A percentile compares a stretch with the other conserved stretches of the same genome.
Evolutionary conservation across 2,888 invertebrate species (phyloP).

Genomic region (Drosophila fulvimacula): DNA sequence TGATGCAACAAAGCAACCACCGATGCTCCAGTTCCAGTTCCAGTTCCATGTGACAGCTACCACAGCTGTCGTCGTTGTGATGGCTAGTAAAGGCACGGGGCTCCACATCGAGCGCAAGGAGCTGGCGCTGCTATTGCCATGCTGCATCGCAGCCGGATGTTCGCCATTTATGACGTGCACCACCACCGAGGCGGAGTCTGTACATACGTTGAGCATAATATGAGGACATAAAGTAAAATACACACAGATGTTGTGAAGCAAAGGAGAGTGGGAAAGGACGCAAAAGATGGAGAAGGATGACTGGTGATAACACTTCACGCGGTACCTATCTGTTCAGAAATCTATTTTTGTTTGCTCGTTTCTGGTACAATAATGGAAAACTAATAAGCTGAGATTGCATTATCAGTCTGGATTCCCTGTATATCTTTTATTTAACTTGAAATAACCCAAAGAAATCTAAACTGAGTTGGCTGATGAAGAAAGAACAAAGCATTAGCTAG

Average conservation of each 20-base stretch:
- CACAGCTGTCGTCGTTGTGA: conserved; percentile 61
- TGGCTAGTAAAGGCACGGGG: conserved; percentile 71
- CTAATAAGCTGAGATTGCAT: not conserved
- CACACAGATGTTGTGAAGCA: conserved; percentile 21
- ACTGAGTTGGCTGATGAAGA: not conserved
- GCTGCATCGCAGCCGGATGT: conserved; percentile 88
- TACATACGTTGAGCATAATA: conserved; percentile 27
- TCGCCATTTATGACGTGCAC: conserved; percentile 93
- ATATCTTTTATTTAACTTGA: not conserved
- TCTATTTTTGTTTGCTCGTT: not conserved
- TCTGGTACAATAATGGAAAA: not conserved
- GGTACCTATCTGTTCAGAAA: not conserved
- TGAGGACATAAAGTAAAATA: conserved; percentile 18
- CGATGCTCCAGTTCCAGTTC: conserved; percentile 59
- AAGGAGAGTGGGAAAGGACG: not conserved
- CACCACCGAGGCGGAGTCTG: conserved; percentile 92
- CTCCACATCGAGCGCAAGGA: conserved; percentile 59
- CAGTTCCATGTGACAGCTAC: conserved; percentile 70
- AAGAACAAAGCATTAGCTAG: not conserved
- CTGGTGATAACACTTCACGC: not conserved
- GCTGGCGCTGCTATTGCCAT: conserved; percentile 85
- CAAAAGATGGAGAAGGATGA: not conserved
- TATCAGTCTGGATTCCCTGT: too few species aligned
- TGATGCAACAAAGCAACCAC: conserved; percentile 43
- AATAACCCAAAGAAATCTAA: not conserved